phyloP scores from a whole-genome alignment of 2,888 invertebrate species.

The Tenthredo notha region DNA sequence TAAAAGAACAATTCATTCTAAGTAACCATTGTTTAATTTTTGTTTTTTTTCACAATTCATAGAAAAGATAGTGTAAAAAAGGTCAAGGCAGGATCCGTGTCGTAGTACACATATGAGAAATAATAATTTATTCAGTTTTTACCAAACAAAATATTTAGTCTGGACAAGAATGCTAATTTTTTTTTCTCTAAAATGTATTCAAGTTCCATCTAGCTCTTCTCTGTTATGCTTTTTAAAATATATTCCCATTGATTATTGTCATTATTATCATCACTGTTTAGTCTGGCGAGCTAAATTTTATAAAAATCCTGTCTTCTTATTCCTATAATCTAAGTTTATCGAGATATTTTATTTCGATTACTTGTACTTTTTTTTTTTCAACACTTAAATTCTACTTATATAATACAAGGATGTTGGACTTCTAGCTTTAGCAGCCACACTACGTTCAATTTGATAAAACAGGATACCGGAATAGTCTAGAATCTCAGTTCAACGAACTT shows the following conservation, averaged over 20 bases:
- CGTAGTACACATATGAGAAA: not conserved
- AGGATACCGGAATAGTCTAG: not conserved
- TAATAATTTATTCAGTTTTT: not conserved
- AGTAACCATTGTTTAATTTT: not conserved
- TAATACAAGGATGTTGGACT: not conserved
- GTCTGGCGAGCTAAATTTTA: not conserved
- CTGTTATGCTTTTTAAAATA: not conserved
- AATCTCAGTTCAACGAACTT: conserved; percentile 41
- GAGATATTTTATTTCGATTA: not conserved
- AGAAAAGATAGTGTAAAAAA: not conserved
- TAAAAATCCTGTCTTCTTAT: not conserved
- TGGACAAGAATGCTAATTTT: conserved; percentile 15
- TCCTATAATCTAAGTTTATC: not conserved
- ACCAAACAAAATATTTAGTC: not conserved
- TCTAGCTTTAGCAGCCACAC: not conserved
- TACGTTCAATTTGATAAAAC: not conserved
- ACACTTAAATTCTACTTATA: not conserved
- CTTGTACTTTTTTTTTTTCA: not conserved
- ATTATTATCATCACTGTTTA: not conserved
- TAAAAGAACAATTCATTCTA: not conserved
- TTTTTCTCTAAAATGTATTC: not conserved
- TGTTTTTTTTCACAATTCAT: not conserved
- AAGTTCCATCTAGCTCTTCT: not conserved
- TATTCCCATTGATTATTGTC: not conserved
- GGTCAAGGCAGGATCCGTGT: not conserved